These are phyloP conservation scores for Creontiades dilutus DNA, from an alignment of 2,888 invertebrate genomes.

Conservation along the genomic window DNA sequence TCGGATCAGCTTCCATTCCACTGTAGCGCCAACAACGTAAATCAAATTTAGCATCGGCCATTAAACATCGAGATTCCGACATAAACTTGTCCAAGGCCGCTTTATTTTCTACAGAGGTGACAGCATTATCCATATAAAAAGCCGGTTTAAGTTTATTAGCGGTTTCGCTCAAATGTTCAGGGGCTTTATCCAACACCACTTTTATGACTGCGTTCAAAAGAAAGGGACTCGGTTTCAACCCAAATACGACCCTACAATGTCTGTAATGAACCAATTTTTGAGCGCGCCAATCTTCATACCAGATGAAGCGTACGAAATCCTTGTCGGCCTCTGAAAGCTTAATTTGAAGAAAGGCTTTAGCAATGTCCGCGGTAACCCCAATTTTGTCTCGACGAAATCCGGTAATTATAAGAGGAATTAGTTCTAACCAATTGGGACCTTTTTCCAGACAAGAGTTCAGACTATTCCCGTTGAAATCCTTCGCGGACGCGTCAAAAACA, in stretches of 20 bases:
- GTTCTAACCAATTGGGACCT: neutral
- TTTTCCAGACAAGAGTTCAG: neutral
- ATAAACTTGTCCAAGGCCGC: slow-evolving; percentile 2
- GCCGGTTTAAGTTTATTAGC: neutral
- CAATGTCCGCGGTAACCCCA: neutral
- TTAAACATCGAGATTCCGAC: neutral
- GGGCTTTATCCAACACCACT: neutral
- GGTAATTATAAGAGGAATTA: neutral
- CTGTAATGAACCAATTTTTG: neutral
- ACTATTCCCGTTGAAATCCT: neutral
- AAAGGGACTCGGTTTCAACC: slow-evolving; percentile 50
- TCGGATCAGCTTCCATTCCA: neutral
- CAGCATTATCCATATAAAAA: slow-evolving; percentile 60
- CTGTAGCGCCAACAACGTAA: slow-evolving; percentile 42
- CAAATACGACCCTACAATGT: slow-evolving; percentile 63
- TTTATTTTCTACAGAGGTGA: neutral
- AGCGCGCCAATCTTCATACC: neutral
- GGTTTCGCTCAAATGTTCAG: neutral
- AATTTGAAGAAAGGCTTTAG: neutral
- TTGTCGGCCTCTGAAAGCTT: neutral
- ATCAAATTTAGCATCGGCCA: slow-evolving; percentile 56
- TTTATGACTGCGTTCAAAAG: slow-evolving; percentile 50
- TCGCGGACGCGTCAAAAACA: neutral
- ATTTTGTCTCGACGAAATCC: neutral
- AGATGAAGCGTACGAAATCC: neutral